phyloP scores from a whole-genome alignment of 1,140 invertebrate genomes.

The Sminthurinus signatus region DNA sequence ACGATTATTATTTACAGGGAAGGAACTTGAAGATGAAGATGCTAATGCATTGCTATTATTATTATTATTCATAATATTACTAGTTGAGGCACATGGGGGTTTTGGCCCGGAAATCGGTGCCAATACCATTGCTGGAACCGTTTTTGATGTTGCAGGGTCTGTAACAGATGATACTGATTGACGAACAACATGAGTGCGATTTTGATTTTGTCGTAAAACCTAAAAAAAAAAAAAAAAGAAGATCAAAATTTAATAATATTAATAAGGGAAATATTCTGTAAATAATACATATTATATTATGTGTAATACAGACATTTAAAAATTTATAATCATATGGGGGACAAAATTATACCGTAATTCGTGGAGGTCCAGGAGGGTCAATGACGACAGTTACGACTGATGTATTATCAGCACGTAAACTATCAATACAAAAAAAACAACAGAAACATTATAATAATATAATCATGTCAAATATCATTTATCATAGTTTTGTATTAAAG shows the following conservation, averaged over 20 bases:
- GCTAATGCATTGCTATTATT: not conserved
- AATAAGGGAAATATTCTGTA: not conserved
- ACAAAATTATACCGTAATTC: constrained; percentile 51
- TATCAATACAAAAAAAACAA: no score
- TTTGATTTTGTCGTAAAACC: constrained; percentile 21
- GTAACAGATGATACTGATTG: constrained; percentile 4
- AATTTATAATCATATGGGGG: no score
- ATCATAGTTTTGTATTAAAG: no score
- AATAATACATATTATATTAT: not conserved
- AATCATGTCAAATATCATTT: no score
- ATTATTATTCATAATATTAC: no score
- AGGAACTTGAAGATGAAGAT: not conserved
- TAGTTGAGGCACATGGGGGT: not conserved
- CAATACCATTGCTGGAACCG: constrained; percentile 14
- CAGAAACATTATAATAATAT: no score
- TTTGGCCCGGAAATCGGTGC: constrained; percentile 3
- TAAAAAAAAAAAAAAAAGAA: constrained; percentile 2
- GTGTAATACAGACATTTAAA: no score
- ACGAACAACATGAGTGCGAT: not conserved
- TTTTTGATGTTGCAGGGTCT: constrained; percentile 14
- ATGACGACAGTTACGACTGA: constrained; percentile 88
- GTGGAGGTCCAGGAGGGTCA: constrained; percentile 79
- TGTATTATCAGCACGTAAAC: constrained; percentile 89
- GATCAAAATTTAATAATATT: not conserved
- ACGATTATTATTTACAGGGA: no score